A percentile compares a stretch with the other conserved stretches of the same genome.
These are phyloP conservation scores for Serilophus lunatus DNA, from an alignment of 2,113 vertebrate species.

Conservation along the genomic window DNA sequence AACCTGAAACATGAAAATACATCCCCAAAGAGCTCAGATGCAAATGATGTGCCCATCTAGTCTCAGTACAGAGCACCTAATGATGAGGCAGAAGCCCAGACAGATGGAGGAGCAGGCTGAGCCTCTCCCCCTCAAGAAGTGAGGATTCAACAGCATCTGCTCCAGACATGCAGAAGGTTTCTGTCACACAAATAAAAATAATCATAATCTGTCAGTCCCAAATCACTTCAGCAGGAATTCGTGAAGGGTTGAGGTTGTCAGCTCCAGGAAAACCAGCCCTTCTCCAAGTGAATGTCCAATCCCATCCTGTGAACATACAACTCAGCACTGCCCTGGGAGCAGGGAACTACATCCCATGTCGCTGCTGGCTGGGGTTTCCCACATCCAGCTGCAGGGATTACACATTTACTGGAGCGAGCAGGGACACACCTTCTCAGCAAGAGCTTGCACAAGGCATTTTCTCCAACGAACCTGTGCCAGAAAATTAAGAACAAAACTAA, in stretches of 20 bases:
- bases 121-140: neutral
- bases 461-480: neutral
- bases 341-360: neutral
- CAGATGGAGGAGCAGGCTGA: conserved; percentile 45
- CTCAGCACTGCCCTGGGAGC: neutral
- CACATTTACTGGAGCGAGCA: neutral
- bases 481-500: neutral
- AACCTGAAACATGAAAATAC: neutral
- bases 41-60: neutral
- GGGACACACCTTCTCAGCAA: neutral
- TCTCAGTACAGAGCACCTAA: neutral
- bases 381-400: neutral
- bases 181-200: conserved; percentile 26
- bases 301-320: neutral
- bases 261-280: neutral
- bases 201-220: conserved; percentile 3
- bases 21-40: neutral
- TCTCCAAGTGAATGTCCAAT: neutral
- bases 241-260: neutral
- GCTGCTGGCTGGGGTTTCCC: neutral
- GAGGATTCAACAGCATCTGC: conserved; percentile 35
- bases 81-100: neutral
- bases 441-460: neutral
- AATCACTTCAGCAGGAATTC: neutral
- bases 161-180: conserved; percentile 35